Conservation (phyloP, 2,888 invertebrate genomes). For the Alviniconcha strummeri region DNA sequence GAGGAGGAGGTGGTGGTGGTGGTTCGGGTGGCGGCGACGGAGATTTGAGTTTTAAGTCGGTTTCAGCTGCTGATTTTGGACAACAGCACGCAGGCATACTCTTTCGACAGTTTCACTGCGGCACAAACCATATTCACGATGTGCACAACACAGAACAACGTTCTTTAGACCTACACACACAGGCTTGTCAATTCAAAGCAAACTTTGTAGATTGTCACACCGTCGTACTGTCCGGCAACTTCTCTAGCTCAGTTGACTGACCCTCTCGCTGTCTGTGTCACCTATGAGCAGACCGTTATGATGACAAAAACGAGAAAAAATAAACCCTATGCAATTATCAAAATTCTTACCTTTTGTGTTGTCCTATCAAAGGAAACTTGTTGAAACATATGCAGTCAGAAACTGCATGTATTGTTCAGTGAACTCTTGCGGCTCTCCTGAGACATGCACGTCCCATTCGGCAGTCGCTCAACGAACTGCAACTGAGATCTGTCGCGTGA, state of each 20-base stretch:
- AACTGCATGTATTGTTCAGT: slow-evolving; percentile 11
- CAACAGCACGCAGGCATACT: background rate
- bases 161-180: too few relatives aligned
- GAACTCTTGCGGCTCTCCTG: slow-evolving; percentile 1
- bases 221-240: too few relatives aligned
- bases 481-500: slow-evolving; percentile 12
- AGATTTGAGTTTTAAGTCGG: too few relatives aligned
- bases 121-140: too few relatives aligned
- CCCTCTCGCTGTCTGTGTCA: background rate
- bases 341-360: slow-evolving; percentile 18
- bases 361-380: background rate
- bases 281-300: slow-evolving; percentile 14
- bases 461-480: slow-evolving; percentile 26
- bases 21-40: background rate
- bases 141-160: too few relatives aligned
- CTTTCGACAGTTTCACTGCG: too few relatives aligned
- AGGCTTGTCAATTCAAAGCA: too few relatives aligned
- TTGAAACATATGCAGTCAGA: slow-evolving; percentile 12
- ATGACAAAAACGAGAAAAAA: slow-evolving; percentile 20
- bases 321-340: slow-evolving; percentile 24
- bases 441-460: slow-evolving; percentile 12
- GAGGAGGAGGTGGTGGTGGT: background rate
- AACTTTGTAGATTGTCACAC: too few relatives aligned
- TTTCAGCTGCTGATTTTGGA: too few relatives aligned
- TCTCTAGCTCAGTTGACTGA: background rate